A percentile compares a stretch with the other conserved stretches of the same genome.
These are phyloP conservation scores for Brachyhypopomus occidentalis DNA, from an alignment of 2,113 vertebrate species.

Conservation along the genomic window DNA sequence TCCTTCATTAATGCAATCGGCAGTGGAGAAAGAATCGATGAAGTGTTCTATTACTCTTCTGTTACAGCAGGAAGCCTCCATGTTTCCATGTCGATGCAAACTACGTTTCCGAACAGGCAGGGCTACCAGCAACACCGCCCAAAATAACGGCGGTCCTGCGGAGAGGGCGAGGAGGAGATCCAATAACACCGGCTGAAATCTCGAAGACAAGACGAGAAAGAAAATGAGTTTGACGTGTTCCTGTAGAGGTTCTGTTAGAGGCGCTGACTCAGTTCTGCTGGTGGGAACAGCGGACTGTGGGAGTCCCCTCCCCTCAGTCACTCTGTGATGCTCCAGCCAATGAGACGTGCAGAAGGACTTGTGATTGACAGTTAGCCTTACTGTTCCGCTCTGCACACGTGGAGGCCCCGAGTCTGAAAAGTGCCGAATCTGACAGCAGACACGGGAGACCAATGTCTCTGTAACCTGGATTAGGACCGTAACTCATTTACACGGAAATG, in stretches of 20 bases:
- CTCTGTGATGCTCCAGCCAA: background rate
- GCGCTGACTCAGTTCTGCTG: conserved; percentile 70
- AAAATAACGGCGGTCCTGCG: conserved; percentile 19
- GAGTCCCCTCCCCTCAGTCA: background rate
- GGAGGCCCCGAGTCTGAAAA: background rate
- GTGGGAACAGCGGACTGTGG: conserved; percentile 22
- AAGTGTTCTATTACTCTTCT: conserved; percentile 29
- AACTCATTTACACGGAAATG: background rate
- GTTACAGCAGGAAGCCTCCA: conserved; percentile 8
- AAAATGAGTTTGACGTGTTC: conserved; percentile 65
- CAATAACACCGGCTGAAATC: conserved; percentile 15
- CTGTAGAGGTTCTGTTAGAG: conserved; percentile 77
- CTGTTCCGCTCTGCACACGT: background rate
- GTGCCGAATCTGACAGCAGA: background rate
- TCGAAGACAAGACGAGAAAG: background rate
- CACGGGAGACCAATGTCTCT: background rate
- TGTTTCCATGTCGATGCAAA: conserved; percentile 23
- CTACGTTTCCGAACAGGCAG: conserved; percentile 12
- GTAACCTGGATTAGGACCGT: background rate
- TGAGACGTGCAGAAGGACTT: background rate
- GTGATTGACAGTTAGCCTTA: background rate
- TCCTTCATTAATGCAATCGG: conserved; percentile 10
- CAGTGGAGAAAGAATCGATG: conserved; percentile 14
- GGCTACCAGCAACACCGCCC: conserved; percentile 34
- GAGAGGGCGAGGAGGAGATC: background rate